A percentile compares a stretch with the other conserved stretches of the same genome.
phyloP scores from a whole-genome alignment of 2,888 invertebrate species.

The Nasonovia ribisnigri region DNA sequence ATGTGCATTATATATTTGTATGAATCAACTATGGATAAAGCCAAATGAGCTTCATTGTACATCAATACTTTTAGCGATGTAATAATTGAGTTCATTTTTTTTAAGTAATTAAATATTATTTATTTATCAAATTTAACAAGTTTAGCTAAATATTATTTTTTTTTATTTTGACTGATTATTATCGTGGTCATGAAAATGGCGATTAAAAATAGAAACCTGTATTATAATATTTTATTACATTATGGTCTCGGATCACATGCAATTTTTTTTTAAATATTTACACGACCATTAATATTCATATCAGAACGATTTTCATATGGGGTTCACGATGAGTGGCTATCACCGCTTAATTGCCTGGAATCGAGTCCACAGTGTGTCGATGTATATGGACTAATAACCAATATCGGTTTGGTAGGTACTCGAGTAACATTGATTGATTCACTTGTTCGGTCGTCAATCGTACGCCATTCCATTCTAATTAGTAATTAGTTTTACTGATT shows the following conservation, averaged over 20 bases:
- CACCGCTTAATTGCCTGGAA: not conserved
- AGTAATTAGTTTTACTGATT: not conserved
- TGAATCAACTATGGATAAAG: not conserved
- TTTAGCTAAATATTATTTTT: not conserved
- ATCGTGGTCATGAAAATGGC: not conserved
- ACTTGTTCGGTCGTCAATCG: not conserved
- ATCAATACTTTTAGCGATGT: too few relatives aligned
- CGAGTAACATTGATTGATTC: not conserved
- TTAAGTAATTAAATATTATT: not conserved
- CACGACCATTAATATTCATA: not conserved
- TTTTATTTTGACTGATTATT: not conserved
- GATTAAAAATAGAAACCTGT: not conserved
- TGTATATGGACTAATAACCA: not conserved
- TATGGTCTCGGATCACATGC: not conserved
- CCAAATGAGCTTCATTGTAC: not conserved
- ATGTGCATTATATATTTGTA: not conserved
- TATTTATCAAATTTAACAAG: not conserved
- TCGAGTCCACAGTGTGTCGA: not conserved
- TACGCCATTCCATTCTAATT: not conserved
- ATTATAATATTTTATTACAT: not conserved
- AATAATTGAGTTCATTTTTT: not conserved
- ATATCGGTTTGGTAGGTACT: not conserved
- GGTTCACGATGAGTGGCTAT: not conserved
- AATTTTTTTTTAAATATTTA: not conserved
- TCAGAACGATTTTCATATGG: not conserved